A percentile compares a stretch with the other conserved stretches of the same genome.
Conservation (phyloP, 2,113 vertebrate genomes). For the Marmota monax region DNA sequence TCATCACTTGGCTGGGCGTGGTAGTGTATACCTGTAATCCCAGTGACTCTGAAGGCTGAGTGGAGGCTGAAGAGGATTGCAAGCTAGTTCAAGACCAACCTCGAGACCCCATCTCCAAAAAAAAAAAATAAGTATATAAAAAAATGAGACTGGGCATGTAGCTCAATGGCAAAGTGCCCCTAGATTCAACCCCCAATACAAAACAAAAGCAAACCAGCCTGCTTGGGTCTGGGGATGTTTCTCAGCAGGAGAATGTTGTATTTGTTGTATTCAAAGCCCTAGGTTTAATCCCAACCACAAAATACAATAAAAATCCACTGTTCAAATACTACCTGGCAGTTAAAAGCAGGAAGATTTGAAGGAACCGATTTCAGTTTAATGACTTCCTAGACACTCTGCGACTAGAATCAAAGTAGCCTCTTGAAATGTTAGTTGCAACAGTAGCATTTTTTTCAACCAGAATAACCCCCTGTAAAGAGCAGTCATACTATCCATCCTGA, state of each 20-base stretch:
- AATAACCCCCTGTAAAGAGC: neutral
- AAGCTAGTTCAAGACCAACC: too few species aligned
- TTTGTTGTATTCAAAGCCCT: neutral
- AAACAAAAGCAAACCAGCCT: neutral
- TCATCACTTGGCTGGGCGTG: too few species aligned
- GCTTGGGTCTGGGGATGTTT: neutral
- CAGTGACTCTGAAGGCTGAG: too few species aligned
- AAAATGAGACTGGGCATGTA: too few species aligned
- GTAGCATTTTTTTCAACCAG: neutral
- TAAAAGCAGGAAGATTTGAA: neutral
- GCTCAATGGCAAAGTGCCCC: neutral
- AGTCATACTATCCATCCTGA: neutral
- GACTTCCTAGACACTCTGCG: neutral
- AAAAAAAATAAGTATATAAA: too few species aligned
- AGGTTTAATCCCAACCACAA: neutral
- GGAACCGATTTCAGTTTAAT: neutral
- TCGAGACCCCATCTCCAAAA: too few species aligned
- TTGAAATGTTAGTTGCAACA: neutral
- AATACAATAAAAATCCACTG: neutral
- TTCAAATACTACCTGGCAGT: neutral
- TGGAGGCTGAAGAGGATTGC: too few species aligned
- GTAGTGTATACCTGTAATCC: too few species aligned
- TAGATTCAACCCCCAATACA: neutral
- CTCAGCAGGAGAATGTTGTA: neutral
- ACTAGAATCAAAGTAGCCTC: neutral